These are phyloP conservation scores for Subanguina moxae DNA, from an alignment of 1,140 invertebrate genomes.

Conservation along the genomic window DNA sequence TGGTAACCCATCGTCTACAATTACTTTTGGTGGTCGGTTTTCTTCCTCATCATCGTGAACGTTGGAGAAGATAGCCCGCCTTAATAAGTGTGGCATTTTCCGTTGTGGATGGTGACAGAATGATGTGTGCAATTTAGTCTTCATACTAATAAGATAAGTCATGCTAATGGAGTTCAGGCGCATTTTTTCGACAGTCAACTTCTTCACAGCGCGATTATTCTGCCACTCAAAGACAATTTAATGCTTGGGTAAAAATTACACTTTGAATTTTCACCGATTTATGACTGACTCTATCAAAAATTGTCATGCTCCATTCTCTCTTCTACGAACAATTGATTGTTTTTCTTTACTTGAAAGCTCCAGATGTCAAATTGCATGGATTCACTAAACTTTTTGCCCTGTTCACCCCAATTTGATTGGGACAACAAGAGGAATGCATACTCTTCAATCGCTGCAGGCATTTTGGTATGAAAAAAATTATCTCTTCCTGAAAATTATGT, in stretches of 20 bases:
- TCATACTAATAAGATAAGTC: no score
- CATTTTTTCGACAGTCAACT: no score
- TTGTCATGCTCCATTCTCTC: background rate
- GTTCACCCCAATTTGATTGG: constrained; percentile 35
- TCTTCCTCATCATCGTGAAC: no score
- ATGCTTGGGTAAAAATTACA: background rate
- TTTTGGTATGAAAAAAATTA: constrained; percentile 32
- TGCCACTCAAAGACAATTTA: no score
- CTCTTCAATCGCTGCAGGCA: constrained; percentile 34
- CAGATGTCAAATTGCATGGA: constrained; percentile 42
- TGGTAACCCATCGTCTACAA: no score
- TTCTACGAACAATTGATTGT: constrained; percentile 1
- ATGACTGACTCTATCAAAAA: background rate
- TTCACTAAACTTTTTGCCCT: constrained; percentile 7
- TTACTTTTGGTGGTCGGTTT: no score
- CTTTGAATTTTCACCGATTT: background rate
- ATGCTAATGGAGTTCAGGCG: no score
- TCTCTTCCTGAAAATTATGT: constrained; percentile 3
- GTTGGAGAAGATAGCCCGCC: no score
- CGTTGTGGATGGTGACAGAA: no score
- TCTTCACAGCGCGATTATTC: no score
- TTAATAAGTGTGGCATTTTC: no score
- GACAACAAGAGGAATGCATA: constrained; percentile 39
- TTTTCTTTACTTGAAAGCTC: background rate
- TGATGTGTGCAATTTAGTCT: no score